phyloP scores from a whole-genome alignment of 92 coral and sea anemone species.

The Chrysogorgia sp. region DNA sequence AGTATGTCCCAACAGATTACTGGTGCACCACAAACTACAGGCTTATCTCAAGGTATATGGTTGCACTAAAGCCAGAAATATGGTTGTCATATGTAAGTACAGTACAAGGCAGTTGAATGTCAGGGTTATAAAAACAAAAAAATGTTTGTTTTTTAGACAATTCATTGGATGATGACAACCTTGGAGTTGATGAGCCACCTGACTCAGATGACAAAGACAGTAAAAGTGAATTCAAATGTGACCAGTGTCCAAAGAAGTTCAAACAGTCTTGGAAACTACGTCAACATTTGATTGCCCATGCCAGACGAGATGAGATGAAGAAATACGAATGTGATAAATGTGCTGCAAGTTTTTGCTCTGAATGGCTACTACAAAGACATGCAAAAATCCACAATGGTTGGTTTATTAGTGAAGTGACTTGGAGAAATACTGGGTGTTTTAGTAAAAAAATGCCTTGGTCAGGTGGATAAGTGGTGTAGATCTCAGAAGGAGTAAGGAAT shows the following conservation, averaged over 20 bases:
- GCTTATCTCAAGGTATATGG: constrained; percentile 19
- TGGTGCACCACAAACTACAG: neutral
- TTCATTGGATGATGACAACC: constrained; percentile 12
- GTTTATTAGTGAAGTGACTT: neutral
- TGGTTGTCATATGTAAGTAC: neutral
- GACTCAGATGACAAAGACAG: constrained; percentile 32
- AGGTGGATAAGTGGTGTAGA: neutral
- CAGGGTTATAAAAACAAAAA: no score
- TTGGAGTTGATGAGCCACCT: neutral
- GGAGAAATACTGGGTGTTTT: neutral
- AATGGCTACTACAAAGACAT: constrained; percentile 35
- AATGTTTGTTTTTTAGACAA: neutral
- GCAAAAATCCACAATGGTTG: constrained; percentile 38
- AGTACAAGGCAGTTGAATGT: no score
- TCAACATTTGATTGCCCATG: constrained; percentile 45
- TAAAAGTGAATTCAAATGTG: constrained; percentile 38
- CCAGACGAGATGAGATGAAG: constrained; percentile 41
- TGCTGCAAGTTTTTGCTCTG: constrained; percentile 37
- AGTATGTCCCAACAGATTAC: constrained; percentile 3
- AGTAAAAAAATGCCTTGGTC: neutral
- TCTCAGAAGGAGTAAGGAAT: no score
- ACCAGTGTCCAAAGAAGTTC: constrained; percentile 41
- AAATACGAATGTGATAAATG: constrained; percentile 45
- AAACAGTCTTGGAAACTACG: constrained; percentile 45
- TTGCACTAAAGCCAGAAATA: neutral